Evolutionary conservation across 2,888 invertebrate genomes (phyloP), one percentile per base, ranked within the genome.

Genomic region (Hydrotaea diabolus): DNA sequence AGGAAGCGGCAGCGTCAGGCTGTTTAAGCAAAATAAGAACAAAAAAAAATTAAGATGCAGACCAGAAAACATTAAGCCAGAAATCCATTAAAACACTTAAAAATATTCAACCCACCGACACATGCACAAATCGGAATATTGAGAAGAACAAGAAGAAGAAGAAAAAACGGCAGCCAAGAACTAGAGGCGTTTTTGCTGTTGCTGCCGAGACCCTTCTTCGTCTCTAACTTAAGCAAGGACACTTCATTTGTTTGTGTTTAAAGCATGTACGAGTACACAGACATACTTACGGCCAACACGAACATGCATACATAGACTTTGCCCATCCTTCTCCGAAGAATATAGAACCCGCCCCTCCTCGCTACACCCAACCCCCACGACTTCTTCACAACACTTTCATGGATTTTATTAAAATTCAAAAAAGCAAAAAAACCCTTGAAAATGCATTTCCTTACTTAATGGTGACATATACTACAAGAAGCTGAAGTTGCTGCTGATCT

Each of bases 391-490:
- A 31, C 46, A 21, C 36, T 31, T 59, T 57, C 46, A 66, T 21
- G 73, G 59, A 53, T 77, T 74, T 80, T 81, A 77, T 55, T 59
- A 39, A 49, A 53, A 46, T 72, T n/a, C 59, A 66, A 71, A 57
- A 53, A 71, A 66, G 73, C 23, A 0, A 80, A 74, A 76, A 81
- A 69, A 83, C 69, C 80, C 86, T 86, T 80, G 83, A 88, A 88
- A 89, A 90, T 90, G 90, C 90, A 90, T 90, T 90, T 90, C 90
- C 90, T 88, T 79, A 87, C 83, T 80, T 83, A 85, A 85, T 80
- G 85, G 83, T 85, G 85, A 77, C 85, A 85, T 82, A 82, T 36
- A 39, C 57, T 31, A 43, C 36, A 57, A 9, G 66, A 11, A 69
- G 46, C 69, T 53, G 13, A 31, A 71, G 74, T 19, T 9, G 36